Conservation (phyloP, 2,888 invertebrate species). For the Lacanobia wlatinum region DNA sequence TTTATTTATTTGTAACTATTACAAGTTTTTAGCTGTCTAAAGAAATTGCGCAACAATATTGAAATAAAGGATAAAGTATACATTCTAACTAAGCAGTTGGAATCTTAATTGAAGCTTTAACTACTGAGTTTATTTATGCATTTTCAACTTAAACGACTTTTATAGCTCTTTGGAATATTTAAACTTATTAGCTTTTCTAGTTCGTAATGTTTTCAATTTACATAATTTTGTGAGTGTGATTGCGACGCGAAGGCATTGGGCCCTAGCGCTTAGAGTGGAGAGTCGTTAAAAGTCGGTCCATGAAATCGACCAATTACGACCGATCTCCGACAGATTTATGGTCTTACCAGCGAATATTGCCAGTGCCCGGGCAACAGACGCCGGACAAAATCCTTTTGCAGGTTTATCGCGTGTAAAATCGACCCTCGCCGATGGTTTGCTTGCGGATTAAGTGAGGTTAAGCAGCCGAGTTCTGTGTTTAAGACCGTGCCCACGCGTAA, state of each 20-base stretch:
- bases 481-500: constrained; percentile 64
- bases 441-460: constrained; percentile 77
- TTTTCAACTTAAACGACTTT: constrained; percentile 16
- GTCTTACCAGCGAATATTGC: constrained; percentile 56
- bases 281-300: constrained; percentile 78
- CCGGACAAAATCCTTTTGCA: constrained; percentile 77
- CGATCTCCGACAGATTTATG: constrained; percentile 79
- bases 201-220: constrained; percentile 62
- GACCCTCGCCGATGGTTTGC: constrained; percentile 76
- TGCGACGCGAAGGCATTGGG: constrained; percentile 47
- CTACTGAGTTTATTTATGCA: constrained; percentile 9
- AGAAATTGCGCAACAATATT: background rate
- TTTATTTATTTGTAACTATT: background rate
- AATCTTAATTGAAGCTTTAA: constrained; percentile 18
- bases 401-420: constrained; percentile 84
- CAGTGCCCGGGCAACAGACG: constrained; percentile 63
- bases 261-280: constrained; percentile 63
- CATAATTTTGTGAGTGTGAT: constrained; percentile 67
- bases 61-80: background rate
- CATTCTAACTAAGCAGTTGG: constrained; percentile 11
- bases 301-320: constrained; percentile 77
- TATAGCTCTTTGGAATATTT: constrained; percentile 24
- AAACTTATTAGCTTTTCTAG: constrained; percentile 48
- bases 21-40: background rate
- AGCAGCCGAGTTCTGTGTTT: constrained; percentile 72